Evolutionary conservation across 2,113 vertebrate genomes (phyloP), one percentile per base, ranked within the genome.

Genomic region (Mormyrus lacerda): DNA sequence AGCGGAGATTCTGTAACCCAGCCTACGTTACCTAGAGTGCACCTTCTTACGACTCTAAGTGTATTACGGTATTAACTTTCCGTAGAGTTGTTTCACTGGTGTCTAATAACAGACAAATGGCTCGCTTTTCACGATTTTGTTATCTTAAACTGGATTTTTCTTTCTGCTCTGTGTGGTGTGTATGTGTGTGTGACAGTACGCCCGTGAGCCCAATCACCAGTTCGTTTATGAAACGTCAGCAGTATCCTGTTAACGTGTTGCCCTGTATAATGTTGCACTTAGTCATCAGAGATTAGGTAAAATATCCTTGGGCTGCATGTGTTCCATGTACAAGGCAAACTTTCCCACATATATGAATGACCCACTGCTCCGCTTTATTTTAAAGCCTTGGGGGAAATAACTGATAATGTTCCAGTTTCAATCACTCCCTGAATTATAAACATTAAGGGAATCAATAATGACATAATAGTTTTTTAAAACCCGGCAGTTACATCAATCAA

Each of bases 301-400:
- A 76, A 76, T 76, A 76, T 39, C 73, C 35, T n/a, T 39, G 7
- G 73, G 73, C 73, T 76, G 15, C n/a, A 42, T 42, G 73, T 76
- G 35, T 76, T 76, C 35, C 35, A 5, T 76, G 73, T 42, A 42
- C 15, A 19, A 42, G 35, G 73, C 35, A 39, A 76, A 42, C 27
- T 76, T 76, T 76, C 73, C 73, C 73, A 76, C 73, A 76, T 39
- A 76, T 76, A 76, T 76, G 73, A 76, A 76, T 42, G 73, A 35
- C 73, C 73, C 73, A 35, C 31, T 42, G 31, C 73, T 42, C 73
- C 15, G 4, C 73, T 39, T 76, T 42, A 76, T 76, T 76, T 76
- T 42, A 19, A 35, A 76, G 31, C 73, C 73, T 39, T 39, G 73
- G 73, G 73, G 73, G 15, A 76, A 39, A 42, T 19, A 76, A 76